Base-by-base conservation (phyloP, 2,113 vertebrate species). In the Cebus imitator region DNA sequence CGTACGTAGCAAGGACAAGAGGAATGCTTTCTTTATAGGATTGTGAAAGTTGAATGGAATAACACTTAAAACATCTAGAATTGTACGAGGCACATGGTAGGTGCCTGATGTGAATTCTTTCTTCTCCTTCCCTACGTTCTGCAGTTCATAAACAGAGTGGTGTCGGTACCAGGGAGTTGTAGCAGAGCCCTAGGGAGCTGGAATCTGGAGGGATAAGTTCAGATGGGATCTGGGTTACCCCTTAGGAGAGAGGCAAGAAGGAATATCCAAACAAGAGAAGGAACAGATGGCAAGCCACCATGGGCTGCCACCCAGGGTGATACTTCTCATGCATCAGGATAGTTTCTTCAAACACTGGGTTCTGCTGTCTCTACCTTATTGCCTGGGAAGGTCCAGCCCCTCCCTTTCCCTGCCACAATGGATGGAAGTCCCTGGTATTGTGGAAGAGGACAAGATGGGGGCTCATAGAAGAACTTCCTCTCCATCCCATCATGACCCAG, bases 241-340 rank as follows among this genome's bases (percentile, higher is more conserved):
- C 6, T 73, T 43, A 79, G 68, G 25, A 75, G 35, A 66, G 27
- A 70, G 86, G 21, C 9, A 50, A 76, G 18, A 78, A 40, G 20
- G 87, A 72, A 10, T 18, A 43, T 30, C 30, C 18, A 80, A 79
- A 27, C 0, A 18, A 57, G 76, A 92, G 61, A 52, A 81, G n/a
- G 9, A 72, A 13, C 37, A 66, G 48, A 25, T 8, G 16, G 12
- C 64, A 27, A 91, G 61, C 18, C 11, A 66, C 17, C 35, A 0
- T 4, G 17, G 72, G 1, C 7, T 35, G 21, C 45, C 25, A 16
- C 20, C 3, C 4, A 4, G 14, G 6, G 52, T 8, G 1, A 10
- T 16, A 5, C 8, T 45, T 57, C 94, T 50, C 27, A 1, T 9
- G 40, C 8, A 12, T 12, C 4, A 10, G n/a, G 35, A 84, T 1